Conservation (phyloP, 2,888 invertebrate species). For the Stramonita haemastoma region DNA sequence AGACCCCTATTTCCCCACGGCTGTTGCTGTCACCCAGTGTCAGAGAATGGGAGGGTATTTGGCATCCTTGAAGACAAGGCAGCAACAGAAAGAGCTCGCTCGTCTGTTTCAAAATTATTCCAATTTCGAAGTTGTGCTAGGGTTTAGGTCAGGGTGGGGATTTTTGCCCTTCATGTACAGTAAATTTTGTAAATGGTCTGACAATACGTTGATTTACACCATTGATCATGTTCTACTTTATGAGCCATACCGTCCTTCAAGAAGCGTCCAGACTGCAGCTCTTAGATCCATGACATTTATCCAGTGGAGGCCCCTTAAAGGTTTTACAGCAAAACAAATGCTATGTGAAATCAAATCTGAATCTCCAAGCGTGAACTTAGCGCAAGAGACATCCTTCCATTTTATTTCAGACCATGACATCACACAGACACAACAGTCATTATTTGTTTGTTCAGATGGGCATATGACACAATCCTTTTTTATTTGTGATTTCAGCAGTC, state of each 20-base stretch:
- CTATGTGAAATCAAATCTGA: neutral
- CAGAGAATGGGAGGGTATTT: neutral
- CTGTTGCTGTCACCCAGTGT: neutral
- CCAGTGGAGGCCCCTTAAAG: neutral
- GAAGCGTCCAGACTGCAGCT: neutral
- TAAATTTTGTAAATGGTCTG: neutral
- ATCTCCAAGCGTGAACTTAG: neutral
- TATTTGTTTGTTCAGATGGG: neutral
- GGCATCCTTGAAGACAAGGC: neutral
- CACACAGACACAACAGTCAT: neutral
- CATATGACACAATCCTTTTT: neutral
- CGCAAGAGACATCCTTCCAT: neutral
- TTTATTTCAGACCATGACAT: neutral
- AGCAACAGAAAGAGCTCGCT: neutral
- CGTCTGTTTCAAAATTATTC: neutral
- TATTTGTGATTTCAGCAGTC: neutral
- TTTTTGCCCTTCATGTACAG: neutral
- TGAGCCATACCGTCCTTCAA: too few relatives aligned
- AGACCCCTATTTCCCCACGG: too few relatives aligned
- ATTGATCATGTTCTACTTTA: neutral
- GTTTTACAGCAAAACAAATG: neutral
- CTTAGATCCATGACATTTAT: neutral
- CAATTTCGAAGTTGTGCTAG: neutral
- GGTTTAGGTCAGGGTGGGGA: neutral
- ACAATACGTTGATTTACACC: neutral